A percentile compares a stretch with the other conserved stretches of the same genome.
These are phyloP conservation scores for Ridgeia piscesae DNA, from an alignment of 1,140 invertebrate genomes.

Conservation along the genomic window DNA sequence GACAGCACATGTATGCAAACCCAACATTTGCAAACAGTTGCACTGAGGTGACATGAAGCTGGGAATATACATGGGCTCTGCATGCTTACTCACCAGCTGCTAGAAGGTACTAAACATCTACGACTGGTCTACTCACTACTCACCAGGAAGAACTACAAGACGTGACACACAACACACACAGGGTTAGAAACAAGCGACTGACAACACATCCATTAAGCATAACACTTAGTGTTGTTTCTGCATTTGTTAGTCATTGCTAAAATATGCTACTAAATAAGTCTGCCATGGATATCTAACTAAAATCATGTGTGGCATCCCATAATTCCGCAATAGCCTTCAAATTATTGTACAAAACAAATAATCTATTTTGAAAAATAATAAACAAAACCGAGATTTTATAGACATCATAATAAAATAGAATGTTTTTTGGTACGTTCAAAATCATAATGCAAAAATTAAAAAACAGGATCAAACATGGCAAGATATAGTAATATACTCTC, in stretches of 20 bases:
- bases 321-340: too few species aligned
- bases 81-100: neutral
- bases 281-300: neutral
- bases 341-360: too few species aligned
- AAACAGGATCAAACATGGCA: too few species aligned
- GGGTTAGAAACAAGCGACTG: neutral
- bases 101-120: neutral
- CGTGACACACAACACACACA: neutral
- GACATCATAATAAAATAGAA: too few species aligned
- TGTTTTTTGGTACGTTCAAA: too few species aligned
- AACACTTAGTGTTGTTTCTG: neutral
- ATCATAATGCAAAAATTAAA: too few species aligned
- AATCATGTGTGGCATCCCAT: too few species aligned
- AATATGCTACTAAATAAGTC: neutral
- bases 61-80: neutral
- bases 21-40: neutral
- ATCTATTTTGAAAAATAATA: too few species aligned
- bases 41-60: neutral
- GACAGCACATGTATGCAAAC: neutral
- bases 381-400: too few species aligned
- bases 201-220: neutral
- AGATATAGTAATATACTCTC: too few species aligned
- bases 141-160: neutral
- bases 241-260: neutral
- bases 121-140: neutral